Percentiles rank a stretch among this genome's conserved stretches.
Evolutionary conservation across 2,888 invertebrate species (phyloP).

Genomic region (Orchesellides sinensis): DNA sequence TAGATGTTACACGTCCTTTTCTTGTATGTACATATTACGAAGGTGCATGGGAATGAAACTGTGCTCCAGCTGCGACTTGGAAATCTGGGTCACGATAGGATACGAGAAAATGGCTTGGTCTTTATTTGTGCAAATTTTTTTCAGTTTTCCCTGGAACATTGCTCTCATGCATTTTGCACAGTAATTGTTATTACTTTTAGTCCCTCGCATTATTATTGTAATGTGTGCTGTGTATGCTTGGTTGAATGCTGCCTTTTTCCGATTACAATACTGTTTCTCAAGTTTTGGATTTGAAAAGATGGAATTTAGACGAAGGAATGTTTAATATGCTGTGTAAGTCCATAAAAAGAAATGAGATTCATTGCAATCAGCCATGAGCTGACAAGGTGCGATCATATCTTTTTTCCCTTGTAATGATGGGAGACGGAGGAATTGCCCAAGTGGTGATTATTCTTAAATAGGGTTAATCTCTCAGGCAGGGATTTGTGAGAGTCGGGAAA

Average conservation of each 20-base stretch:
- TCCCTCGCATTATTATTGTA: no score
- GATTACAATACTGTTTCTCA: no score
- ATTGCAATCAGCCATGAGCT: constrained; percentile 11
- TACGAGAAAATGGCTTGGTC: no score
- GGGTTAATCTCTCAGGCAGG: constrained; percentile 54
- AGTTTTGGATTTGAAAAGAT: neutral
- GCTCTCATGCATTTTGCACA: no score
- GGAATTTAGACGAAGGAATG: neutral
- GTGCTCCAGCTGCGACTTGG: no score
- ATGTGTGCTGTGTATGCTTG: neutral
- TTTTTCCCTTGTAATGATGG: neutral
- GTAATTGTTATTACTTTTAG: no score
- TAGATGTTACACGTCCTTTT: no score
- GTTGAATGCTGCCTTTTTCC: neutral
- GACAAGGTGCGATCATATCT: constrained; percentile 49
- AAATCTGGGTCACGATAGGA: no score
- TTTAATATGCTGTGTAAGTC: neutral
- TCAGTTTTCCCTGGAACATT: no score
- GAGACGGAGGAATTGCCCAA: constrained; percentile 16
- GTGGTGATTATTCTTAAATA: constrained; percentile 45
- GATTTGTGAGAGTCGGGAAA: neutral
- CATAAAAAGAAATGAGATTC: constrained; percentile 38
- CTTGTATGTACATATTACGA: no score
- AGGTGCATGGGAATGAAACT: no score
- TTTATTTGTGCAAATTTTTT: no score